Base-by-base conservation (phyloP, 2,113 vertebrate species). In the Dipodomys ordii region DNA sequence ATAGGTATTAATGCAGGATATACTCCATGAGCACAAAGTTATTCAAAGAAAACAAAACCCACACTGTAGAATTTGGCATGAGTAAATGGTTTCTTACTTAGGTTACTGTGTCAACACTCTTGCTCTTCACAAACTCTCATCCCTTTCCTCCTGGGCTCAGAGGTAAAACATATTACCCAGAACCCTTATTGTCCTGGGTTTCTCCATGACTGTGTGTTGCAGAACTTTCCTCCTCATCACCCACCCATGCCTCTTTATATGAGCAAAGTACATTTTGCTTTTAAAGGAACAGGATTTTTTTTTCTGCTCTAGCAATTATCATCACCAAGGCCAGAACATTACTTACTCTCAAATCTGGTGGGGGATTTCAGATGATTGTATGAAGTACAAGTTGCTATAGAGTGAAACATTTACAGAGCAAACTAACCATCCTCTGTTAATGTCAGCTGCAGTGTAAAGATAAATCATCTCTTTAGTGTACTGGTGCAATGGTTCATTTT, bases 31-130 rank as follows among this genome's bases (percentile, higher is more conserved):
- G 16, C 25, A 64, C 16, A 88, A 89, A 93, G 35, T 64, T 89
- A 80, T 79, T 85, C 86, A 67, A 91, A 93, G 77, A 73, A 95
- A 83, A 92, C 88, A 89, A 92, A 96, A 94, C 67, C 23, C 35
- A 93, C 81, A 94, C 71, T 93, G 16, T 80, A 78, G 79, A 92
- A n/a, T 71, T 91, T 57, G 53, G 64, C 39, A 81, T 84, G 81
- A 96, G 77, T 72, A 77, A 95, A 49, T 88, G 72, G 72, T 76
- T 95, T 95, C 87, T 92, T 49, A 72, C 82, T 88, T 80, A 83
- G 91, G 92, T 89, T 92, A 95, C 73, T 87, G 67, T 94, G 76
- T 49, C 84, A 86, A 81, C 60, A 32, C 53, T 30, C 65, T 92
- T 88, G 30, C 35, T 81, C 9, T 35, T 93, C 72, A 87, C 6